A percentile compares a stretch with the other conserved stretches of the same genome.
Evolutionary conservation across 2,797 vertebrate genomes (phyloP).

Genomic region (Gallinago stenura): DNA sequence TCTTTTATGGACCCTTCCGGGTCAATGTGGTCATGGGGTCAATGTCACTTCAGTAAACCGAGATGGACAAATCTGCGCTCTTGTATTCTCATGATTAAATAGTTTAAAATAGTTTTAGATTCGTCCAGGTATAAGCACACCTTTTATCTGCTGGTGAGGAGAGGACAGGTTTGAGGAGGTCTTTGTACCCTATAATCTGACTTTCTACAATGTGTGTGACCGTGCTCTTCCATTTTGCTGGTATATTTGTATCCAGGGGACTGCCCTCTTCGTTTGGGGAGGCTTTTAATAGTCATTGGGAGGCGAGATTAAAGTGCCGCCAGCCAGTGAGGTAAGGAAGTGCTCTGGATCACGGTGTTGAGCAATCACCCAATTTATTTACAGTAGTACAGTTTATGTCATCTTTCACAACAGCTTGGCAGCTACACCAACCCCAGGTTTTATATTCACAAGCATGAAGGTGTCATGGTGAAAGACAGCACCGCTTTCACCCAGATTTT

Average conservation of each 20-base stretch:
- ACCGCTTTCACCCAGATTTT: neutral
- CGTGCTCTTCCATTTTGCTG: neutral
- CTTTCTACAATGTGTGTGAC: accelerated
- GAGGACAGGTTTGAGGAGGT: neutral
- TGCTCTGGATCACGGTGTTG: accelerated
- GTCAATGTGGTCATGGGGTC: no score
- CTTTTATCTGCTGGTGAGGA: neutral
- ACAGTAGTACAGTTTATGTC: neutral
- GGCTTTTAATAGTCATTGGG: neutral
- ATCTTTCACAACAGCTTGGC: neutral
- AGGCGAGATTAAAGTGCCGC: neutral
- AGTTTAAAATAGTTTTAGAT: neutral
- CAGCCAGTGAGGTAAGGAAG: neutral
- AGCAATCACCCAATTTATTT: neutral
- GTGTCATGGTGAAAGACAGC: neutral
- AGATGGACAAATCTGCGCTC: neutral
- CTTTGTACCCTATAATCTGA: neutral
- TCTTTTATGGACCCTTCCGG: neutral
- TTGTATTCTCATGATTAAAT: neutral
- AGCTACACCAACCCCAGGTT: neutral
- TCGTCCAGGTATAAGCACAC: neutral
- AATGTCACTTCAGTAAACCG: accelerated
- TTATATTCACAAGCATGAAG: neutral
- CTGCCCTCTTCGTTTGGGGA: neutral
- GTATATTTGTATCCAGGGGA: neutral